Evolutionary conservation across 2,113 vertebrate species (phyloP).

Genomic region (Pica pica): DNA sequence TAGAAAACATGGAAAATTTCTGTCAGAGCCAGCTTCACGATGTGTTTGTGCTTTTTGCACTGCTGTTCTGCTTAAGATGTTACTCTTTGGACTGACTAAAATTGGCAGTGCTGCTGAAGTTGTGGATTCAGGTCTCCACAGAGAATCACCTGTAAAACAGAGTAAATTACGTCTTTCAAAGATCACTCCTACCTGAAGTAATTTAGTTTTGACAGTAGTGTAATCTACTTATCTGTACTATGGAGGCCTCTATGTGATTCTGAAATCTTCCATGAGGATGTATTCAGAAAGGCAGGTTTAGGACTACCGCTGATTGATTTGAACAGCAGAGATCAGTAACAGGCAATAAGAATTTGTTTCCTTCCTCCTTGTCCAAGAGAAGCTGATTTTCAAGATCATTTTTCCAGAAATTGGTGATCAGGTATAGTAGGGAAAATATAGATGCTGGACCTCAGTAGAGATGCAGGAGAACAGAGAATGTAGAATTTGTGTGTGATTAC

Average conservation of each 20-base stretch:
- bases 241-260: background rate
- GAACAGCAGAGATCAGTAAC: background rate
- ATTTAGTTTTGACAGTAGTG: background rate
- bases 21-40: slow-evolving; percentile 8
- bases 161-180: background rate
- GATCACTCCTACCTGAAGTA: background rate
- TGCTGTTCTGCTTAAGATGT: background rate
- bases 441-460: background rate
- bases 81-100: background rate
- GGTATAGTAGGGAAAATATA: background rate
- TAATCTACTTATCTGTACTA: background rate
- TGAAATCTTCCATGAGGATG: background rate
- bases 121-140: background rate
- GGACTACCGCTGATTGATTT: background rate
- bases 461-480: background rate
- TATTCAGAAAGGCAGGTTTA: background rate
- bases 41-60: background rate
- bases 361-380: background rate
- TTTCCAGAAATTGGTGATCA: background rate
- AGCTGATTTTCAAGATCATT: background rate
- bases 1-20: slow-evolving; percentile 45
- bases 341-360: background rate
- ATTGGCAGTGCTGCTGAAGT: background rate
- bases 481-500: background rate
- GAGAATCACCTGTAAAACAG: background rate